Conservation (phyloP, 2,797 vertebrate genomes). For the Pogoniulus pusillus region DNA sequence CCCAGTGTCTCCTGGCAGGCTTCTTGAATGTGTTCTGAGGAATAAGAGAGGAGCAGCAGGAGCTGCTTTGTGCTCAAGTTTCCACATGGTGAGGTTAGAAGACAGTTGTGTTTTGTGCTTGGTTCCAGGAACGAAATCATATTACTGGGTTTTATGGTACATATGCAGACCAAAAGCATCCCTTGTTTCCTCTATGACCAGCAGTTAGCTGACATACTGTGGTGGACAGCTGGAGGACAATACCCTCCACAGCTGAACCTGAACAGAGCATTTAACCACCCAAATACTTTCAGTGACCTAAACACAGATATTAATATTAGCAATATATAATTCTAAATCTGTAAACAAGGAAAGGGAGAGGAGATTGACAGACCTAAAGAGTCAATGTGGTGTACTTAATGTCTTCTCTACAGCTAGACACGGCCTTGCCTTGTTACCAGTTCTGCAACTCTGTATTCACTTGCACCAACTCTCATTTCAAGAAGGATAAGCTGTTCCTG, state of each 20-base stretch:
- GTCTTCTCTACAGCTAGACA: background rate
- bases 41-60: background rate
- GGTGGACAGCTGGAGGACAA: background rate
- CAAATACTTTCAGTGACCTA: background rate
- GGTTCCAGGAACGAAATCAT: background rate
- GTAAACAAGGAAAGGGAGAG: background rate
- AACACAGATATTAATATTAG: background rate
- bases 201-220: background rate
- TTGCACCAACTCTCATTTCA: background rate
- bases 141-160: background rate
- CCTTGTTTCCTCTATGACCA: background rate
- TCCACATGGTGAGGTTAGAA: background rate
- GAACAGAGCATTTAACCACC: background rate
- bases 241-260: background rate
- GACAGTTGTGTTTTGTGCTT: background rate
- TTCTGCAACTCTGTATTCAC: background rate
- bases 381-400: background rate
- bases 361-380: background rate
- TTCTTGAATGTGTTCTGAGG: background rate
- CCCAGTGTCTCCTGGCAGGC: background rate
- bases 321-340: background rate
- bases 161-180: rapidly evolving
- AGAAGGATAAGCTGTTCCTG: background rate
- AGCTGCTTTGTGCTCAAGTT: background rate
- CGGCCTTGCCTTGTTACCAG: background rate